Evolutionary conservation across 1,140 invertebrate species (phyloP).

Genomic region (Aphelinus certus): DNA sequence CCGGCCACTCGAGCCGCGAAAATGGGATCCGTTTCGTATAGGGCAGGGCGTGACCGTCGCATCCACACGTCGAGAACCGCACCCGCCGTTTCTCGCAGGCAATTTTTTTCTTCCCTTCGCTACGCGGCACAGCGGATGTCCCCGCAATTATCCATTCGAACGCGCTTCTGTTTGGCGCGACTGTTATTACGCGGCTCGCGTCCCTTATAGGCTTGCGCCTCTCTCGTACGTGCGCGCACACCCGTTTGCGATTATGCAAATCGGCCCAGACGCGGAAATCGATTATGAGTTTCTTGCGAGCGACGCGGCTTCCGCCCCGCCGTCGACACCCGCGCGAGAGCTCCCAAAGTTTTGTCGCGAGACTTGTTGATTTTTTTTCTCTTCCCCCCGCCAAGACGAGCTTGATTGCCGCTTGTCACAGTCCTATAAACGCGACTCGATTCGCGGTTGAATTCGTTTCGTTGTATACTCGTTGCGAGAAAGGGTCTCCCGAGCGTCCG

Average conservation of each 20-base stretch:
- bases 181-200: slow-evolving; percentile 11
- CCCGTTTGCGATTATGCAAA: slow-evolving; percentile 34
- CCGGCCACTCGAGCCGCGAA: too few species aligned
- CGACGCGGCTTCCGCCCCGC: background rate
- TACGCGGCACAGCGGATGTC: background rate
- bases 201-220: background rate
- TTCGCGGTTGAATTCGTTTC: too few species aligned
- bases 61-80: background rate
- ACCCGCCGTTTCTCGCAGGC: background rate
- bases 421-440: too few species aligned
- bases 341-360: background rate
- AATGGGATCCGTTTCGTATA: too few species aligned
- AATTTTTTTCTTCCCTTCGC: slow-evolving; percentile 1
- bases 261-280: slow-evolving; percentile 34
- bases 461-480: too few species aligned
- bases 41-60: too few species aligned
- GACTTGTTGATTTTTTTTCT: slow-evolving; percentile 5
- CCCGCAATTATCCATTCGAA: slow-evolving; percentile 10
- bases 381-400: too few species aligned
- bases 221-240: background rate
- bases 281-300: slow-evolving; percentile 10
- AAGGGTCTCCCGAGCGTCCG: too few species aligned
- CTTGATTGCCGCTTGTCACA: too few species aligned
- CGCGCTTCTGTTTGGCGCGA: too few species aligned
- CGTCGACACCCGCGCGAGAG: background rate